phyloP scores from a whole-genome alignment of 2,113 vertebrate species.

The Sebastes fasciatus region DNA sequence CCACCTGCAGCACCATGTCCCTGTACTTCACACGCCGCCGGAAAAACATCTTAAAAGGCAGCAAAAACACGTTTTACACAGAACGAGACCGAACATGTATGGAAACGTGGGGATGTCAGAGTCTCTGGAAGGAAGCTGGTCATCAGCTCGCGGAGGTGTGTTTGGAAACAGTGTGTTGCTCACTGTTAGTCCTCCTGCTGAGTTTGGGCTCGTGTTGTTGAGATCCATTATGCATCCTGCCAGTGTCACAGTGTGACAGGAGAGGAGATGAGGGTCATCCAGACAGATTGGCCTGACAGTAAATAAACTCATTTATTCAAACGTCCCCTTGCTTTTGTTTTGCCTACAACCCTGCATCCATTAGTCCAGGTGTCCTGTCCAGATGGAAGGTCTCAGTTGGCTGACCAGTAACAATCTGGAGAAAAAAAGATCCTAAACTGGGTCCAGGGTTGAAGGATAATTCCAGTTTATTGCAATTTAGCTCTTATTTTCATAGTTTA shows the following conservation, averaged over 20 bases:
- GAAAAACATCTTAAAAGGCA: neutral
- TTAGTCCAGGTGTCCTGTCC: constrained; percentile 45
- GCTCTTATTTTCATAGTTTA: neutral
- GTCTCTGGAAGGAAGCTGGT: neutral
- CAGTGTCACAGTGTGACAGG: constrained; percentile 9
- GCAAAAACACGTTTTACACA: neutral
- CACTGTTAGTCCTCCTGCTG: constrained; percentile 17
- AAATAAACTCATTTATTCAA: constrained; percentile 54
- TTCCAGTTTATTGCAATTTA: neutral
- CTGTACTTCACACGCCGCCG: neutral
- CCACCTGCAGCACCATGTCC: neutral
- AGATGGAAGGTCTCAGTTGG: constrained; percentile 38
- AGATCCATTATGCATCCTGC: constrained; percentile 16
- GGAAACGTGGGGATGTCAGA: neutral
- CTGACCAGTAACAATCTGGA: neutral
- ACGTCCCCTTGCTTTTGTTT: constrained; percentile 19
- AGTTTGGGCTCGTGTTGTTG: neutral
- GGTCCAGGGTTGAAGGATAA: neutral
- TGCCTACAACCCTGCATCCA: neutral
- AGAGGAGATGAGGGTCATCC: constrained; percentile 34
- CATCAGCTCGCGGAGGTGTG: neutral
- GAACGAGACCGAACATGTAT: neutral
- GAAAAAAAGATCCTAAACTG: neutral
- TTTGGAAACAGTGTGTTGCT: neutral
- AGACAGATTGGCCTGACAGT: constrained; percentile 41